These are phyloP conservation scores for Dioctria linearis DNA, from an alignment of 2,888 invertebrate genomes.

Conservation along the genomic window DNA sequence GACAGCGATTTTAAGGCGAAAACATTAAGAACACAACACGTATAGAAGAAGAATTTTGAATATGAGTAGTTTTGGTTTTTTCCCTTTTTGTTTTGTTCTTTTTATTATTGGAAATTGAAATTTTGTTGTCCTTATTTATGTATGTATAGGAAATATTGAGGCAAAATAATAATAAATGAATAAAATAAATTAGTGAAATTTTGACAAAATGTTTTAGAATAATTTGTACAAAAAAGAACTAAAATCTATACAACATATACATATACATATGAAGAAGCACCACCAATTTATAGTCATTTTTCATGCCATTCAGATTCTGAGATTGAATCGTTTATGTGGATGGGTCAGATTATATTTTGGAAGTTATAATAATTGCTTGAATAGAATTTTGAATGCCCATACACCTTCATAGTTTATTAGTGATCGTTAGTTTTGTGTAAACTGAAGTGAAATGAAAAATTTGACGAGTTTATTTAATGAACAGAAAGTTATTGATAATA, in stretches of 20 bases:
- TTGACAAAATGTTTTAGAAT: not conserved
- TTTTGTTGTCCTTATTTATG: no score
- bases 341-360: no score
- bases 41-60: slow-evolving; percentile 8
- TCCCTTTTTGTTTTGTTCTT: no score
- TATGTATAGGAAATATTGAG: no score
- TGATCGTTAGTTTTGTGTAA: no score
- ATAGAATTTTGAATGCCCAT: no score
- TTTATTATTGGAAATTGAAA: no score
- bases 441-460: no score
- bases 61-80: not conserved
- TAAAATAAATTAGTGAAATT: not conserved
- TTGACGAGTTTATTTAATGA: no score
- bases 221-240: not conserved
- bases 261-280: not conserved
- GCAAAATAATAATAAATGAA: not conserved
- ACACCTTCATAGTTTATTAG: no score
- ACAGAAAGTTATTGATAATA: no score
- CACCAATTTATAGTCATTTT: not conserved
- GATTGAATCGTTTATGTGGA: not conserved
- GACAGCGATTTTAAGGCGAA: slow-evolving; percentile 47
- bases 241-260: not conserved
- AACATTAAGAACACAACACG: slow-evolving; percentile 44
- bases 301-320: not conserved
- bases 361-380: no score